These are phyloP conservation scores for Ceramica pisi DNA, from an alignment of 2,888 invertebrate genomes.

Conservation along the genomic window DNA sequence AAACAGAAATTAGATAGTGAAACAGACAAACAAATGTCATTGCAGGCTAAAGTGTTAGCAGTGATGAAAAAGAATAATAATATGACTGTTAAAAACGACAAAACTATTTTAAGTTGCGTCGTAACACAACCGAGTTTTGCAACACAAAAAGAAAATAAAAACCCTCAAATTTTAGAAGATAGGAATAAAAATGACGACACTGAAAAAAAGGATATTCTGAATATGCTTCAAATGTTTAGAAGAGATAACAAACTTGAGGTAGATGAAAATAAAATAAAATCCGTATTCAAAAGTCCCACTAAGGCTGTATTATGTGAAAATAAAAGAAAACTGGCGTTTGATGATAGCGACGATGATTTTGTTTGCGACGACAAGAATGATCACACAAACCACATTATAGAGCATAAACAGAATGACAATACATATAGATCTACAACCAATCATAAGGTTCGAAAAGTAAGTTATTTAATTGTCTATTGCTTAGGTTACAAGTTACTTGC, in stretches of 20 bases:
- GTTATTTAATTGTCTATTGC: constrained; percentile 41
- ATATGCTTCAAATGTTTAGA: constrained; percentile 78
- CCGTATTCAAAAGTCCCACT: constrained; percentile 64
- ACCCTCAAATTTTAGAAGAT: constrained; percentile 64
- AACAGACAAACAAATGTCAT: constrained; percentile 68
- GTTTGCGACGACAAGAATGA: constrained; percentile 68
- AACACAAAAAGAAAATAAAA: constrained; percentile 81
- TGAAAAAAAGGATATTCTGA: constrained; percentile 68
- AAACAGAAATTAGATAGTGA: constrained; percentile 75
- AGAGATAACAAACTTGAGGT: constrained; percentile 73
- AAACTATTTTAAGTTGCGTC: constrained; percentile 70
- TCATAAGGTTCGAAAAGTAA: constrained; percentile 81
- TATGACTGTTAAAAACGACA: constrained; percentile 65
- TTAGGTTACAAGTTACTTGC: too few relatives aligned
- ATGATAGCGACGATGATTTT: constrained; percentile 88
- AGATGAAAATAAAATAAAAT: constrained; percentile 69
- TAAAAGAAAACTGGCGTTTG: constrained; percentile 73
- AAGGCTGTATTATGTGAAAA: constrained; percentile 56
- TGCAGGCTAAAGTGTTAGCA: constrained; percentile 82
- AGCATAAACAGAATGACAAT: constrained; percentile 51
- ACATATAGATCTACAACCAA: constrained; percentile 69
- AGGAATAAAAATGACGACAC: constrained; percentile 59
- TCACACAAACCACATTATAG: constrained; percentile 61
- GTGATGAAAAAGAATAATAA: constrained; percentile 76
- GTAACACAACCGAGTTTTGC: constrained; percentile 68